These are phyloP conservation scores for Hydractinia echinata DNA, from an alignment of 30 jellyfish, hydroid and myxozoan genomes.

Conservation along the genomic window DNA sequence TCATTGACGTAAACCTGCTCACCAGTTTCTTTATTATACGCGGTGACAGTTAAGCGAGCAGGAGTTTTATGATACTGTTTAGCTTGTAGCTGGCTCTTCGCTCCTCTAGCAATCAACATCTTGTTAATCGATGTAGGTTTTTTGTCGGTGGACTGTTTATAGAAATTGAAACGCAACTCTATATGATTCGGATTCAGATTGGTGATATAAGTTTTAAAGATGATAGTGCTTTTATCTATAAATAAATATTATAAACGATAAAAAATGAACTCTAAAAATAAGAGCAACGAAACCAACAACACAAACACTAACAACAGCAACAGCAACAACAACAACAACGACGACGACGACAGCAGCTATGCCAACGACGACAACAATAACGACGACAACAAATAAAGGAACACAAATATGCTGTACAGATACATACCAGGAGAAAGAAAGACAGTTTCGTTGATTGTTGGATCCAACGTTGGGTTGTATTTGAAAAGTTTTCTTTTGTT, in stretches of 20 bases:
- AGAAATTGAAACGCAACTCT: constrained; percentile 3
- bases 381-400: neutral
- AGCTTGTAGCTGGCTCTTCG: neutral
- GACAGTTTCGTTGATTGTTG: neutral
- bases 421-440: constrained; percentile 2
- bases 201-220: neutral
- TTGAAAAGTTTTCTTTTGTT: constrained; percentile 1
- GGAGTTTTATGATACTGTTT: neutral
- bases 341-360: no score
- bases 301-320: no score
- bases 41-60: neutral
- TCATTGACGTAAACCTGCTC: neutral
- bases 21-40: neutral
- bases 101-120: neutral
- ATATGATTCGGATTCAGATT: neutral
- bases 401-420: neutral
- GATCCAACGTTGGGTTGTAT: neutral
- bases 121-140: no score
- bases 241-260: neutral
- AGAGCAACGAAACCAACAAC: no score
- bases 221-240: constrained; percentile 14
- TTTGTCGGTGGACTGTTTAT: no score
- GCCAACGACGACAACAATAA: no score
- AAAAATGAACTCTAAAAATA: neutral
- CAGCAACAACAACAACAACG: no score